Base-by-base conservation (phyloP, 2,888 invertebrate genomes). In the Microctonus hyperodae region DNA sequence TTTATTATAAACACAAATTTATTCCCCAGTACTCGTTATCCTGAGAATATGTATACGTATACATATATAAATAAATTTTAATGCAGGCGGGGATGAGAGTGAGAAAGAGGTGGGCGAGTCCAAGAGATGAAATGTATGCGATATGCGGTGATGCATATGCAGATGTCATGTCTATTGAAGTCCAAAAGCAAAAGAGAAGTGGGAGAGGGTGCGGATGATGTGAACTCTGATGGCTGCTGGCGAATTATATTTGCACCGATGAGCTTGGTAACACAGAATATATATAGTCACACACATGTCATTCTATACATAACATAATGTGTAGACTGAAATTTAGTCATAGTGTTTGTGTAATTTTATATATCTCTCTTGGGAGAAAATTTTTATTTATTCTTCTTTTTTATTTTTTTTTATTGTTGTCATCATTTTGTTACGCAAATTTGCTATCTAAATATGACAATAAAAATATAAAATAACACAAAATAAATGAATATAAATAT, bases 81-180 rank as follows among this genome's bases (percentile, higher is more conserved):
- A 63, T 53, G 25, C 23, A n/a, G 23, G 25, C 2, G 13, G 23
- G 22, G n/a, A 51, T n/a, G 35, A 5, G 20, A 6, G n/a, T n/a
- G n/a, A n/a, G n/a, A n/a, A n/a, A n/a, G n/a, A n/a, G n/a, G n/a
- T n/a, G n/a, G n/a, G 16, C 7, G 1, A 44, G 4, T 44, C 16
- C 5, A 44, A 44, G 7, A n/a, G 20, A 44, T 44, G 7, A 44
- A 44, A 16, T 13, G 37, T 28, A 11, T 11, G 28, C 44, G 44
- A 53, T 62, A 53, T 40, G 55, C 53, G 2, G 16, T 28, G 55
- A 40, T 40, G 40, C 40, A 63, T 63, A 63, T 44, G 63, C 31
- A 63, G n/a, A 63, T 63, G 53, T 13, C 16, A 37, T 25, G 20
- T 28, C 25, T 51, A 51, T 51, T 51, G 13, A 25, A 51, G 51